Base-by-base conservation (phyloP, 2,888 invertebrate species). In the Petrophora chlorosata region DNA sequence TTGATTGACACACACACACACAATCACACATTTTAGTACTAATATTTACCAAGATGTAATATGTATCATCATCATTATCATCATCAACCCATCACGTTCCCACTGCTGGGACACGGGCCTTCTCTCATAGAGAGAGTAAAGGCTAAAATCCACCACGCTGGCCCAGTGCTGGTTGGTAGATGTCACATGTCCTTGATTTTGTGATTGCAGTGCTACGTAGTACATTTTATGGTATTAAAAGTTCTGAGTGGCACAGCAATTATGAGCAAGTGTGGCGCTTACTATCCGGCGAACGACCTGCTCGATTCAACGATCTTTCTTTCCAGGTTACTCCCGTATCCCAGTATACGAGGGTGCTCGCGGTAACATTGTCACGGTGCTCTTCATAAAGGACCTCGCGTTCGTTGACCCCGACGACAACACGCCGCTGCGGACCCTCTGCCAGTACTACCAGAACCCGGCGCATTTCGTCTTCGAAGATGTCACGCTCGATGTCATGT, bases 331-430 rank as follows among this genome's bases (percentile, higher is more conserved):
- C 89, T 99, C 99, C 16, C 94, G 99, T 19, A 96, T 99, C 71
- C 99, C 99, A 0, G 98, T 99, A 0, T 99, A 93, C 82, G 98
- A 98, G 67, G 94, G 94, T 0, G 91, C 92, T 59, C 92, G 95
- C 41, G 94, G 94, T 61, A 98, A 98, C 84, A 97, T 99, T 62
- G 94, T 98, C 8, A 96, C 97, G 3, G 93, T 99, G 76, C 91
- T 99, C 12, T 99, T 98, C 87, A 98, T 98, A 69, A 99, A 99
- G 85, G 99, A 99, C 87, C 92, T 99, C 72, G 99, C 99, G 0
- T 96, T 99, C 78, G 96, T 99, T 61, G 99, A 99, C 90, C 98
- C 99, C 0, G 99, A 99, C 82, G 99, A 99, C 87, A 97, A 97
- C 85, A 98, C 98, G 8, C 97, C 97, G 0, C 89, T 99, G 52